Evolutionary conservation across 2,888 invertebrate genomes (phyloP).

Genomic region (Caenorhabditis wallacei): DNA sequence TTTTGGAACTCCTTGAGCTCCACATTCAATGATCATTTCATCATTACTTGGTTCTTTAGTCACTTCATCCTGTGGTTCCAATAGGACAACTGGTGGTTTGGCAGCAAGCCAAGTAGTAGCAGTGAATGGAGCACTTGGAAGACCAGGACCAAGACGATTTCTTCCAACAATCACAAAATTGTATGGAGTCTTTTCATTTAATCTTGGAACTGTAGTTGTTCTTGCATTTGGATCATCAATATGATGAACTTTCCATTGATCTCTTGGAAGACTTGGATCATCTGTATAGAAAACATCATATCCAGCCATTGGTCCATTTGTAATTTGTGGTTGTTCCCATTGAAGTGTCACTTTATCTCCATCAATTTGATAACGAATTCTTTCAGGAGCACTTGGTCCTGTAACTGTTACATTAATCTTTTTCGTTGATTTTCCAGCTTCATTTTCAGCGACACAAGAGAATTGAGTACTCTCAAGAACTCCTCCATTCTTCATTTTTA

Average conservation of each 20-base stretch:
- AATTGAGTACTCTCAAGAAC: slow-evolving; percentile 78
- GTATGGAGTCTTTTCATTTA: slow-evolving; percentile 81
- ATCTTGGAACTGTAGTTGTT: slow-evolving; percentile 71
- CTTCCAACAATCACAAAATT: slow-evolving; percentile 79
- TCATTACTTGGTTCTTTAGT: slow-evolving; percentile 77
- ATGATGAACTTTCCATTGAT: slow-evolving; percentile 76
- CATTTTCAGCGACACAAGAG: slow-evolving; percentile 81
- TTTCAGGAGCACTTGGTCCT: slow-evolving; percentile 80
- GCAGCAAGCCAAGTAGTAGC: slow-evolving; percentile 79
- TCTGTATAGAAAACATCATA: slow-evolving; percentile 82
- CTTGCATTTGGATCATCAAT: slow-evolving; percentile 75
- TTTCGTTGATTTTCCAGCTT: slow-evolving; percentile 80
- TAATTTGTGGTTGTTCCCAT: slow-evolving; percentile 81
- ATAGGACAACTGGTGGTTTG: slow-evolving; percentile 72
- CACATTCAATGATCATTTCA: slow-evolving; percentile 79
- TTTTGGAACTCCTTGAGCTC: slow-evolving; percentile 80
- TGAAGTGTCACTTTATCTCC: slow-evolving; percentile 80
- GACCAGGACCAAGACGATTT: slow-evolving; percentile 81
- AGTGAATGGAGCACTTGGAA: slow-evolving; percentile 76
- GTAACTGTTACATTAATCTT: slow-evolving; percentile 78
- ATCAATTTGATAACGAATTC: slow-evolving; percentile 80
- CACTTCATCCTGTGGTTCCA: slow-evolving; percentile 75
- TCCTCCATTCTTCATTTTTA: slow-evolving; percentile 79
- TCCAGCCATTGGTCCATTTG: slow-evolving; percentile 81
- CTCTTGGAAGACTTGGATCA: slow-evolving; percentile 76